Evolutionary conservation across 2,888 invertebrate genomes (phyloP), one percentile per base, ranked within the genome.

Genomic region (Allolobophora icterica): DNA sequence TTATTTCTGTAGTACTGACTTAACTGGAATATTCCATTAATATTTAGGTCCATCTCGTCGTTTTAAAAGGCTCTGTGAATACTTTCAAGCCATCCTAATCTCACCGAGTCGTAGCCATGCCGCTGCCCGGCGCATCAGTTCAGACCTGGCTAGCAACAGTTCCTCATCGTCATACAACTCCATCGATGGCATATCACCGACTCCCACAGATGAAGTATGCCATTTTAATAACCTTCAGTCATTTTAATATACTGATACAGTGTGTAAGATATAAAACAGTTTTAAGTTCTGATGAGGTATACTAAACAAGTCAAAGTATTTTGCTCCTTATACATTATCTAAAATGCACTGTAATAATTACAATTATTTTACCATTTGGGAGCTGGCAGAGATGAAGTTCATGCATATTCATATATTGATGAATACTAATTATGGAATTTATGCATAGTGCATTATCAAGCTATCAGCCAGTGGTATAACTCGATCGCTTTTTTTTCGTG

Each of bases 61-160:
- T 92, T 99, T 99, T 96, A 97, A 98, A 91, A 97, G 99, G 94
- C 98, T 99, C 93, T 99, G 99, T 96, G 99, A 99, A 95, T 98
- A 98, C 96, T 98, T 99, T 93, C 99, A 99, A 93, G 93, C 94
- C 42, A 92, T 95, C 90, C 94, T 95, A 93, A 92, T 94, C 90
- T 90, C 92, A 21, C 94, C 94, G 30, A 94, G 94, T 89, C 94
- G 95, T 45, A 94, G 94, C 42, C 94, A 94, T 89, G 93, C 93
- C n/a, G 92, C 94, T 35, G 94, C 94, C 91, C 93, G 95, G 15
- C 94, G 94, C 91, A 95, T 95, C 92, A 94, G 94, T 92, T 94
- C 95, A 33, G 95, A 95, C 87, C 91, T 93, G n/a, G 91, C 92
- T 90, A 93, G 93, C 84, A 93, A 93, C 92, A 91, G 91, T 58